Conservation (phyloP, 2,113 vertebrate genomes). For the Shinisaurus crocodilurus region DNA sequence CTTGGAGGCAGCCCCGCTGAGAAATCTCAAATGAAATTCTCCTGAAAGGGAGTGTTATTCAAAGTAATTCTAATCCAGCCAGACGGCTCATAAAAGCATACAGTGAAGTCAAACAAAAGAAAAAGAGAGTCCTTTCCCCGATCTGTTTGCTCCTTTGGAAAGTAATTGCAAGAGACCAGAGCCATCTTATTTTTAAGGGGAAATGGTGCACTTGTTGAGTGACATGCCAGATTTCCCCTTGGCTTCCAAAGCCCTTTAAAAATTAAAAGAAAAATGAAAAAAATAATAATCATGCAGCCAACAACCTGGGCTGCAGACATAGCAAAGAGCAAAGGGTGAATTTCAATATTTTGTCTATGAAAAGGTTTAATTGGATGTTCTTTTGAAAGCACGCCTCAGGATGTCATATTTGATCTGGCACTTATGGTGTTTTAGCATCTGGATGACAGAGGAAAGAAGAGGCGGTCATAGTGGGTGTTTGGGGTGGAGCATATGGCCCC, state of each 20-base stretch:
- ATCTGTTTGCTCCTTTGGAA: slow-evolving; percentile 77
- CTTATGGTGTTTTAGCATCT: background rate
- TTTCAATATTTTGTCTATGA: slow-evolving; percentile 77
- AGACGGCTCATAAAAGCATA: slow-evolving; percentile 79
- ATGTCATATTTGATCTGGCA: slow-evolving; percentile 73
- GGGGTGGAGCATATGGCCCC: background rate
- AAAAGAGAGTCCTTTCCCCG: slow-evolving; percentile 73
- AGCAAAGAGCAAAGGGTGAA: slow-evolving; percentile 67
- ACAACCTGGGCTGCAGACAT: slow-evolving; percentile 53
- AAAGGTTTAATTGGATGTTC: slow-evolving; percentile 78
- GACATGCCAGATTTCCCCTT: slow-evolving; percentile 42
- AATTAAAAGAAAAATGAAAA: too few relatives aligned
- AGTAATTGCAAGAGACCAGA: slow-evolving; percentile 75
- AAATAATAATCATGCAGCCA: slow-evolving; percentile 27
- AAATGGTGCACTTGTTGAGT: slow-evolving; percentile 44
- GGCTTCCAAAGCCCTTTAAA: slow-evolving; percentile 22
- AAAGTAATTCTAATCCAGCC: slow-evolving; percentile 84
- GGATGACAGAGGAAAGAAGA: slow-evolving; percentile 25
- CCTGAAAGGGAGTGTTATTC: slow-evolving; percentile 80
- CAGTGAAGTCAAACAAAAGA: slow-evolving; percentile 83
- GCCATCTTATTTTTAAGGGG: slow-evolving; percentile 68
- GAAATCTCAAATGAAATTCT: slow-evolving; percentile 80
- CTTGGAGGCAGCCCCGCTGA: slow-evolving; percentile 73
- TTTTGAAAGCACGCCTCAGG: slow-evolving; percentile 60
- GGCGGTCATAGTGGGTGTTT: background rate